A percentile compares a stretch with the other conserved stretches of the same genome.
These are phyloP conservation scores for Dryoscopus gambensis DNA, from an alignment of 2,113 vertebrate genomes.

Conservation along the genomic window DNA sequence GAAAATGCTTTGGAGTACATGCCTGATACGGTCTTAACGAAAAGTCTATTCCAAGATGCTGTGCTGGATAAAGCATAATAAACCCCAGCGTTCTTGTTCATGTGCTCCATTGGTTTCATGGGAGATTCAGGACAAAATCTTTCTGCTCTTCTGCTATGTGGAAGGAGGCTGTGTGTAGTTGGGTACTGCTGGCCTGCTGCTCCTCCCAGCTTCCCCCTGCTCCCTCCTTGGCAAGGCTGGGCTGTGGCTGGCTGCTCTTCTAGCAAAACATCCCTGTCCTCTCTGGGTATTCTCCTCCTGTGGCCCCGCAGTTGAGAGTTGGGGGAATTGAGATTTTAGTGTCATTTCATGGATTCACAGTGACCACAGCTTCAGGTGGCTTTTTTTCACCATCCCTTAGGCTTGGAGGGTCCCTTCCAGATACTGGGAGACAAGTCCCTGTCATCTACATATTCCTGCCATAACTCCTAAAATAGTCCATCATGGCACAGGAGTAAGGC, in stretches of 20 bases:
- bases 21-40: background rate
- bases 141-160: background rate
- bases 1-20: background rate
- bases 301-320: background rate
- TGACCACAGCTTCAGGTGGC: background rate
- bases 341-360: background rate
- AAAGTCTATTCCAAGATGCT: background rate
- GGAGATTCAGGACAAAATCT: background rate
- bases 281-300: background rate
- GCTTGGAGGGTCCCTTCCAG: background rate
- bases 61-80: background rate
- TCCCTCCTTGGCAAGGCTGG: background rate
- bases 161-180: background rate
- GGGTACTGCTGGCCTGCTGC: background rate
- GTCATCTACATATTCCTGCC: background rate
- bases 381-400: background rate
- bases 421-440: background rate
- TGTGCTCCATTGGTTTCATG: background rate
- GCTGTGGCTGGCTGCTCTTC: background rate
- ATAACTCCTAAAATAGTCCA: background rate
- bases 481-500: background rate
- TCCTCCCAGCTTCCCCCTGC: background rate
- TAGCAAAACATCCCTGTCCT: background rate
- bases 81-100: background rate
- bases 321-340: background rate